phyloP scores from a whole-genome alignment of 2,797 vertebrate species.

The Falco columbarius region DNA sequence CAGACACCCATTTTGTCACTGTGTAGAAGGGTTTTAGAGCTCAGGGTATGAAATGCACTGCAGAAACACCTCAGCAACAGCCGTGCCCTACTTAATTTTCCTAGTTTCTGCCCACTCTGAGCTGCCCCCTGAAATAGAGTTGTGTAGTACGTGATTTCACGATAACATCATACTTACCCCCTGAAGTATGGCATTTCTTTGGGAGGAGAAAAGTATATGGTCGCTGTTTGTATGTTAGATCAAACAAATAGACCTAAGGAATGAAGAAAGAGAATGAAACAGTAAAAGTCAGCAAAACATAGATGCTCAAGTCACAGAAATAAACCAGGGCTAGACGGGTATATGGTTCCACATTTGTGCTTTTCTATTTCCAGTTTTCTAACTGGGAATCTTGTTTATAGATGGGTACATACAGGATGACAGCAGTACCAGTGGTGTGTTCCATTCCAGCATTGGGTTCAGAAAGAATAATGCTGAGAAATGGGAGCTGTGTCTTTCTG shows the following conservation, averaged over 20 bases:
- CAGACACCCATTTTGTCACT: neutral
- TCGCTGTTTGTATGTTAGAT: conserved; percentile 94
- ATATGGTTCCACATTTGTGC: neutral
- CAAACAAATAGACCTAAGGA: conserved; percentile 96
- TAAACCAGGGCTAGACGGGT: neutral
- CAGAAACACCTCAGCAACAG: neutral
- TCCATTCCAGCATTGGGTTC: neutral
- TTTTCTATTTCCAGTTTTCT: neutral
- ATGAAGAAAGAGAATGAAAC: neutral
- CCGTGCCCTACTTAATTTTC: neutral
- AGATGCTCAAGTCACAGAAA: neutral
- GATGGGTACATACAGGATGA: neutral
- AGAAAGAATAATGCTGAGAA: neutral
- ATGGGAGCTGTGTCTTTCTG: neutral
- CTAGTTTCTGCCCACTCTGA: neutral
- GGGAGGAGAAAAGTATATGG: conserved; percentile 95
- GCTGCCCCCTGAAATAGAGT: neutral
- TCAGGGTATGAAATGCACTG: neutral
- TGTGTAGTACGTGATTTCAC: fast-evolving
- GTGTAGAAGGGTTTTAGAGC: neutral
- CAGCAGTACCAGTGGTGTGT: neutral
- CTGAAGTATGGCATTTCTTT: conserved; percentile 88
- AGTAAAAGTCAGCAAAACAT: neutral
- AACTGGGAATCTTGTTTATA: neutral
- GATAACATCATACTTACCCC: conserved; percentile 79